These are phyloP conservation scores for Psittacula derbiana DNA, from an alignment of 2,797 vertebrate genomes.

Conservation along the genomic window DNA sequence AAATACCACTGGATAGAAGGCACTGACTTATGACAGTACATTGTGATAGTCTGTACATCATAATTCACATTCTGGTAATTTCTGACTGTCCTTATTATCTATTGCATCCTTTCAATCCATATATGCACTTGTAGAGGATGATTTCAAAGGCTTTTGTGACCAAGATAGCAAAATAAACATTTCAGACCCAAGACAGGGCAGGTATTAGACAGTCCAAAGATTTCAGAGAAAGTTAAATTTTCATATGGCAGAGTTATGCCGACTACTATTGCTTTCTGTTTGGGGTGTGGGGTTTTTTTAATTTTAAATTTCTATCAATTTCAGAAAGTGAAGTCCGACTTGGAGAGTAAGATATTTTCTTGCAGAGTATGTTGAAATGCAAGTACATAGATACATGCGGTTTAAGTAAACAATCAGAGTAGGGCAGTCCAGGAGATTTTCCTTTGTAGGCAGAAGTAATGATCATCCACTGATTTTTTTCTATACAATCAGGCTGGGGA, in stretches of 20 bases:
- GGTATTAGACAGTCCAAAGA: not conserved
- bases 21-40: not conserved
- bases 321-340: accelerated
- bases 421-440: not conserved
- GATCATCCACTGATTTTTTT: not conserved
- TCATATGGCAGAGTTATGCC: not conserved
- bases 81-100: not conserved
- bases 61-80: not conserved
- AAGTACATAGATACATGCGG: not conserved
- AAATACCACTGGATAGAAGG: not conserved
- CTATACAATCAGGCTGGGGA: not conserved
- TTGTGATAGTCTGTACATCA: not conserved
- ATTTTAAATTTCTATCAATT: not conserved
- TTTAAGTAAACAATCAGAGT: not conserved
- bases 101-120: not conserved
- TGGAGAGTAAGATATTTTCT: not conserved
- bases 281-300: not conserved
- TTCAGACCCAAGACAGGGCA: not conserved
- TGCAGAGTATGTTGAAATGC: accelerated
- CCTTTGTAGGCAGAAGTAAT: not conserved
- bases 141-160: not conserved
- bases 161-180: not conserved
- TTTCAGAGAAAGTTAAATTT: not conserved
- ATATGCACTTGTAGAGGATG: not conserved
- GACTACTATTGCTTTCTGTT: not conserved